Conservation (phyloP, 2,888 invertebrate genomes). For the Rhagophthalmus giganteus region DNA sequence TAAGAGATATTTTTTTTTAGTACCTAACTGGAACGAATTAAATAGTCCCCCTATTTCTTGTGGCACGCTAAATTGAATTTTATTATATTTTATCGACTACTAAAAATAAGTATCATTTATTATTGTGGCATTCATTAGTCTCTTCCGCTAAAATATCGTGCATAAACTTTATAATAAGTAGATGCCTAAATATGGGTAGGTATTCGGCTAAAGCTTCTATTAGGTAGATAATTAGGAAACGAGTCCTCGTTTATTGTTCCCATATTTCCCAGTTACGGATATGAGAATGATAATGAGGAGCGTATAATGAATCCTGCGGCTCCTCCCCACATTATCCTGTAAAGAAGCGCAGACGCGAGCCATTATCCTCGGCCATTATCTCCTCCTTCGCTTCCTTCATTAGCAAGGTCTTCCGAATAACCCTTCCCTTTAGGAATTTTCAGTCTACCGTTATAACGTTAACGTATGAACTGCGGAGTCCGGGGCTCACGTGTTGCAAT, state of each 20-base stretch:
- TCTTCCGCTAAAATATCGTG: too few species aligned
- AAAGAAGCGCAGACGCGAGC: constrained; percentile 50
- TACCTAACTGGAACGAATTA: too few species aligned
- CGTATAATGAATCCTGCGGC: constrained; percentile 32
- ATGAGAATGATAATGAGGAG: constrained; percentile 28
- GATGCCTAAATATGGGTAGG: constrained; percentile 5
- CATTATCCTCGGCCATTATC: constrained; percentile 54
- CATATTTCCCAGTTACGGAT: constrained; percentile 25
- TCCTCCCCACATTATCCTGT: constrained; percentile 42
- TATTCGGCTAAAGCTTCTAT: constrained; percentile 10
- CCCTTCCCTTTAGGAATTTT: constrained; percentile 41
- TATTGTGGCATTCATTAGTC: too few species aligned
- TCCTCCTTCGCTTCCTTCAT: constrained; percentile 52
- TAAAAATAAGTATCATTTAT: too few species aligned
- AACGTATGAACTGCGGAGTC: constrained; percentile 25
- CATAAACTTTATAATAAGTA: too few species aligned
- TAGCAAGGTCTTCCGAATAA: constrained; percentile 47
- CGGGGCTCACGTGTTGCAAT: constrained; percentile 8
- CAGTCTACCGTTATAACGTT: constrained; percentile 56
- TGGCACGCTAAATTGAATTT: too few species aligned
- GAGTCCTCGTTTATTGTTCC: constrained; percentile 18
- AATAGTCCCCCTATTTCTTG: too few species aligned
- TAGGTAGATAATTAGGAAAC: constrained; percentile 19
- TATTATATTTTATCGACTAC: too few species aligned
- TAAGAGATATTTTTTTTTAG: too few species aligned